phyloP scores from a whole-genome alignment of 2,113 vertebrate species.

The Petrocephalus microphthalmus region DNA sequence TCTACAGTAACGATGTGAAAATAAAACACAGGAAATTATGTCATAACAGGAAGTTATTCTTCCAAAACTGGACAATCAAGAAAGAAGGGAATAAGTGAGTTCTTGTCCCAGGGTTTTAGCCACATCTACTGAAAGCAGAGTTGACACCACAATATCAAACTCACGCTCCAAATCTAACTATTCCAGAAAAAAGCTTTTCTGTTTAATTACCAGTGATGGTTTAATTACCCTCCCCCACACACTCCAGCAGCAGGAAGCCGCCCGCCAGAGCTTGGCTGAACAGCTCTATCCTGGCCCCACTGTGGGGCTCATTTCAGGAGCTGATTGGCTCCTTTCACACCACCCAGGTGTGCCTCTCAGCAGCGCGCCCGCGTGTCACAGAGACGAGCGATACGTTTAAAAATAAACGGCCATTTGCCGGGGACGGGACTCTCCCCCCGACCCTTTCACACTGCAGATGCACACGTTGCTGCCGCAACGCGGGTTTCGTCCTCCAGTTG shows the following conservation, averaged over 20 bases:
- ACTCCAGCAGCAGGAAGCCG: not conserved
- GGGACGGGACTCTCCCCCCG: not conserved
- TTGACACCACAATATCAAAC: not conserved
- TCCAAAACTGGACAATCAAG: not conserved
- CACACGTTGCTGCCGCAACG: not conserved
- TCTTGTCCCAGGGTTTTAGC: not conserved
- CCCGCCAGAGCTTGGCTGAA: not conserved
- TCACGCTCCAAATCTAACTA: not conserved
- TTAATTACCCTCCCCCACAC: conserved; percentile 19
- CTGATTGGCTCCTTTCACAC: conserved; percentile 22
- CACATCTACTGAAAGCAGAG: not conserved
- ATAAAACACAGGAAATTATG: not conserved
- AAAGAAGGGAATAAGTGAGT: not conserved
- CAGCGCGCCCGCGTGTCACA: not conserved
- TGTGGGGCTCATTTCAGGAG: conserved; percentile 6
- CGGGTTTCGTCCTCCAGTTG: not conserved
- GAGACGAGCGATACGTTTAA: not conserved
- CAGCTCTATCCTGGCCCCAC: not conserved
- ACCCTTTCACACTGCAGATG: not conserved
- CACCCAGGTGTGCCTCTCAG: conserved; percentile 15
- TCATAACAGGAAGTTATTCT: not conserved
- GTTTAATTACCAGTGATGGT: conserved; percentile 22
- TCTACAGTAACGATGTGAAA: not conserved
- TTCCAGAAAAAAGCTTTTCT: conserved; percentile 1
- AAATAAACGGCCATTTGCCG: not conserved